These are phyloP conservation scores for Apeltes quadracus DNA, from an alignment of 2,113 vertebrate species.

Conservation along the genomic window DNA sequence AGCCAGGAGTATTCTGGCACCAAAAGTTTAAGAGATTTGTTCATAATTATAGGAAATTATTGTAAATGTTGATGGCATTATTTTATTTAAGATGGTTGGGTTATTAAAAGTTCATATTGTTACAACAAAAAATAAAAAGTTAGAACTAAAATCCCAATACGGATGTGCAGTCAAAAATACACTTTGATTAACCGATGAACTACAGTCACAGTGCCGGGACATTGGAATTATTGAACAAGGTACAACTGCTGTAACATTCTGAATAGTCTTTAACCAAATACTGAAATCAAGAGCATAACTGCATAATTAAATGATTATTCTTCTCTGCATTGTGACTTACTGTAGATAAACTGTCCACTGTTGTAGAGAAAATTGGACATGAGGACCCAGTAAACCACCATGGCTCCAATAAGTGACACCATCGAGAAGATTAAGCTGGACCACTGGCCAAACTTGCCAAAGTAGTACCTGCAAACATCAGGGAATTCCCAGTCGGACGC, in stretches of 20 bases:
- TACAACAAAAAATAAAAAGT: too few species aligned
- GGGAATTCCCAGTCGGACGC: conserved; percentile 94
- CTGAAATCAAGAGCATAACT: neutral
- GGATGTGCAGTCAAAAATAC: neutral
- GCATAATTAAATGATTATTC: neutral
- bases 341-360: conserved; percentile 93
- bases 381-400: conserved; percentile 99
- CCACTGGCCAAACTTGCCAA: conserved; percentile 93
- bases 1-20: neutral
- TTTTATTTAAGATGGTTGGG: neutral
- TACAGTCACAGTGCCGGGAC: neutral
- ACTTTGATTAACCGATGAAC: too few species aligned
- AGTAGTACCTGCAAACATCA: conserved; percentile 94
- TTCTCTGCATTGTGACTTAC: conserved; percentile 79
- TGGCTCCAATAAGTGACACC: conserved; percentile 93
- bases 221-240: neutral
- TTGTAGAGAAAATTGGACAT: conserved; percentile 99
- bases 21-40: neutral
- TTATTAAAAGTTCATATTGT: too few species aligned
- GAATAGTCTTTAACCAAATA: neutral
- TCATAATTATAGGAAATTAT: neutral
- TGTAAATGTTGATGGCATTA: neutral
- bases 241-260: neutral
- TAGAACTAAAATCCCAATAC: neutral
- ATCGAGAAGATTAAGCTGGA: conserved; percentile 93